Conservation (phyloP, 2,797 vertebrate genomes). For the Selene dorsalis region DNA sequence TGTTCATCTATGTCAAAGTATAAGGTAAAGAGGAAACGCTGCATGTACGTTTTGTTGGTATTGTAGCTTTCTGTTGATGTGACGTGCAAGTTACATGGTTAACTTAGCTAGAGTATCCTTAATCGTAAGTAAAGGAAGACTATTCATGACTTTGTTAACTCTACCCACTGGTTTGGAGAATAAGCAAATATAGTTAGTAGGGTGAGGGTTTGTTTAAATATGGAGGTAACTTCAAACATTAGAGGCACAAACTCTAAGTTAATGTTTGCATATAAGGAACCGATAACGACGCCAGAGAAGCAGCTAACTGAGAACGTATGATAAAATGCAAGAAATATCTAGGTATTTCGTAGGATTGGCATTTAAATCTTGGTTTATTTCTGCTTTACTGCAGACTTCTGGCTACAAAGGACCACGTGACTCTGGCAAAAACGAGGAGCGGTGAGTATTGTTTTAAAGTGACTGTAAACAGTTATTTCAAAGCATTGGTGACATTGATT, state of each 20-base stretch:
- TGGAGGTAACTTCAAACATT: background rate
- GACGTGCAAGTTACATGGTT: too few species aligned
- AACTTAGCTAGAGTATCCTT: too few species aligned
- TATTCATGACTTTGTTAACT: too few species aligned
- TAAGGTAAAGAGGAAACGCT: slow-evolving; percentile 57
- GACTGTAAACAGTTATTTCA: background rate
- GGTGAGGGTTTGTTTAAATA: background rate
- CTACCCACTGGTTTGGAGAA: background rate
- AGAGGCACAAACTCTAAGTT: background rate
- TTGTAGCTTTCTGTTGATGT: background rate
- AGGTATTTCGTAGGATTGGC: background rate
- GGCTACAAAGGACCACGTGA: slow-evolving; percentile 69
- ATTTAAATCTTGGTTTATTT: background rate
- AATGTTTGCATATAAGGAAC: background rate
- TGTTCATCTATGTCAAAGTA: slow-evolving; percentile 72
- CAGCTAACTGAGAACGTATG: background rate
- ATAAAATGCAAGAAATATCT: background rate
- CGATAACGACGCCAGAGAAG: background rate
- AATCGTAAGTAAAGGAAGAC: too few species aligned
- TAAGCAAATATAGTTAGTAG: background rate
- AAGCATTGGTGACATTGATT: background rate
- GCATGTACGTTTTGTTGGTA: background rate
- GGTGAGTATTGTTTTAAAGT: slow-evolving; percentile 67
- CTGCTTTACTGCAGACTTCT: slow-evolving; percentile 64
- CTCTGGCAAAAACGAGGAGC: slow-evolving; percentile 72